phyloP scores from a whole-genome alignment of 1,140 invertebrate species.

The Medauroidea extradentata region DNA sequence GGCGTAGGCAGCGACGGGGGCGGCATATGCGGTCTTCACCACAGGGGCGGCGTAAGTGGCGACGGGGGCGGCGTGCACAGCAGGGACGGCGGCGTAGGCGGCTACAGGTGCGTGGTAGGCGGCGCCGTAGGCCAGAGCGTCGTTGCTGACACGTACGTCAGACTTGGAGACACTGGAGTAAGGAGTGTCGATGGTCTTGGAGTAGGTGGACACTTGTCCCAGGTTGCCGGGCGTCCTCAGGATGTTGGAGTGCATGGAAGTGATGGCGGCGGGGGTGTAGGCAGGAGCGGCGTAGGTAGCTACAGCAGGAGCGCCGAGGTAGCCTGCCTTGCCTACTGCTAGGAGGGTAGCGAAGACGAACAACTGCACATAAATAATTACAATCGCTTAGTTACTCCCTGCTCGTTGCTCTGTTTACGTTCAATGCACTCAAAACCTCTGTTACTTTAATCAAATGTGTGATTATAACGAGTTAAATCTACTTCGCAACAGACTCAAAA shows the following conservation, averaged over 20 bases:
- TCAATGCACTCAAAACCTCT: no score
- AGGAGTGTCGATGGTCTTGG: slow-evolving; percentile 38
- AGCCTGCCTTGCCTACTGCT: not conserved
- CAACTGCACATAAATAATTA: not conserved
- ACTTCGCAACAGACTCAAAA: no score
- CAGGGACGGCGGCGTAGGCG: slow-evolving; percentile 25
- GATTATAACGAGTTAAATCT: no score
- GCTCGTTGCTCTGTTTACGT: no score
- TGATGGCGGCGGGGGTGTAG: slow-evolving; percentile 24
- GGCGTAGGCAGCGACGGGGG: slow-evolving; percentile 41
- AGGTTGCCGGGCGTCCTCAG: slow-evolving; percentile 35
- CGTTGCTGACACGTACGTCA: slow-evolving; percentile 41
- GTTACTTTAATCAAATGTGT: no score
- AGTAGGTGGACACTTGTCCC: slow-evolving; percentile 36
- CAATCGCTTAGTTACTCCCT: no score
- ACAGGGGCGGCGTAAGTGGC: slow-evolving; percentile 16
- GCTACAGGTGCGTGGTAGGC: slow-evolving; percentile 21
- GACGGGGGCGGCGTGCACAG: slow-evolving; percentile 17
- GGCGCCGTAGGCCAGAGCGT: slow-evolving; percentile 28
- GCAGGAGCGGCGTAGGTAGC: slow-evolving; percentile 17
- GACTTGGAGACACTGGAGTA: slow-evolving; percentile 38
- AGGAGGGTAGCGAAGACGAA: slow-evolving; percentile 15
- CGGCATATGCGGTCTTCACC: slow-evolving; percentile 24
- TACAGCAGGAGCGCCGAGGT: slow-evolving; percentile 13
- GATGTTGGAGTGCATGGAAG: slow-evolving; percentile 34